These are phyloP conservation scores for Nomada hirtipes DNA, from an alignment of 2,888 invertebrate species.

Conservation along the genomic window DNA sequence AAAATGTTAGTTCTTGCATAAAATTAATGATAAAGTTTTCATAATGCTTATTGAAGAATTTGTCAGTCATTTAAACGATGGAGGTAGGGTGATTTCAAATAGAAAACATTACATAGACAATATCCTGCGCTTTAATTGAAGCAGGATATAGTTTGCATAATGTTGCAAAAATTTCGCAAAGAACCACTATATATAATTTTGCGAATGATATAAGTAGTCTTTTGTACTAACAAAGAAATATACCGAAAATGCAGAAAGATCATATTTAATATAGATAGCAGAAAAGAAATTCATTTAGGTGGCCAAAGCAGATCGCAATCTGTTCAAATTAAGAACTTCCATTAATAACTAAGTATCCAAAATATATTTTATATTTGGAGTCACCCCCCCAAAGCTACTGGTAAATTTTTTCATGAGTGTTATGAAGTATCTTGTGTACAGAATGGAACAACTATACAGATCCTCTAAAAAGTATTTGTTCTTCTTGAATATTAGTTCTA, in stretches of 20 bases:
- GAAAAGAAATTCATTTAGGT: background rate
- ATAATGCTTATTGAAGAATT: background rate
- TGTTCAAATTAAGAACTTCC: background rate
- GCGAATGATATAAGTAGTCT: background rate
- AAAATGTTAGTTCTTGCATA: conserved; percentile 26
- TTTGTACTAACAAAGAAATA: background rate
- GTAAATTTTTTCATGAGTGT: background rate
- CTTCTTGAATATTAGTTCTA: background rate
- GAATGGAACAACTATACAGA: background rate
- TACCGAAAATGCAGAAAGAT: background rate
- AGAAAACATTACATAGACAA: background rate
- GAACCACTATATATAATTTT: background rate
- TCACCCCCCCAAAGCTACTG: background rate
- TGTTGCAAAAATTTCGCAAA: too few relatives aligned
- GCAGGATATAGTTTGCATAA: too few relatives aligned
- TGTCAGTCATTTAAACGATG: background rate
- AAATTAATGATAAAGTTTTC: conserved; percentile 22
- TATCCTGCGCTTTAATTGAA: background rate
- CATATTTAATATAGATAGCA: background rate
- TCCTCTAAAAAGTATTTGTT: background rate
- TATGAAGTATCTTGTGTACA: background rate
- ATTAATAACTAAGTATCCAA: background rate
- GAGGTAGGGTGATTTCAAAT: background rate
- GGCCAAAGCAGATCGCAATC: background rate
- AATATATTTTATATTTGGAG: background rate